phyloP scores from a whole-genome alignment of 2,888 invertebrate species.

The Rhorus exstirpatorius region DNA sequence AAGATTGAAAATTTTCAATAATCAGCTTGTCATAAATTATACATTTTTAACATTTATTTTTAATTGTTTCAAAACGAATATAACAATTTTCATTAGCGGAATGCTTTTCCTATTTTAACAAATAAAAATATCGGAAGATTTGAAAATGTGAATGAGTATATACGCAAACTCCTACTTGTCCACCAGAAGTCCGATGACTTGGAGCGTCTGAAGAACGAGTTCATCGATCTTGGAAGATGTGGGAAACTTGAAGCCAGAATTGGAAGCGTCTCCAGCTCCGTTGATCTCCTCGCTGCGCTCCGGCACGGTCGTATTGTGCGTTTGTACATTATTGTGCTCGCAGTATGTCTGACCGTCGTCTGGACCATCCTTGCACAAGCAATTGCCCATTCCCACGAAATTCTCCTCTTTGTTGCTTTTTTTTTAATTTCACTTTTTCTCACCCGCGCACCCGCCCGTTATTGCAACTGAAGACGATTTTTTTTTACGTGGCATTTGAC shows the following conservation, averaged over 20 bases:
- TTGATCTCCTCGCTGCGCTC: conserved; percentile 79
- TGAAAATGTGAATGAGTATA: too few relatives aligned
- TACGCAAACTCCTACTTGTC: conserved; percentile 96
- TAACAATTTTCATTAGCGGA: too few relatives aligned
- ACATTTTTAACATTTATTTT: too few relatives aligned
- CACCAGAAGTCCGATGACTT: conserved; percentile 93
- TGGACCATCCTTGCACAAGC: conserved; percentile 91
- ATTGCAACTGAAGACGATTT: conserved; percentile 41
- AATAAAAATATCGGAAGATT: too few relatives aligned
- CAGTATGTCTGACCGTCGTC: conserved; percentile 87
- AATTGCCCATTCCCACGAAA: conserved; percentile 90
- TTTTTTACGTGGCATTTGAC: conserved; percentile 70
- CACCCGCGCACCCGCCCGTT: conserved; percentile 34
- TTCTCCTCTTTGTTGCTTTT: conserved; percentile 68
- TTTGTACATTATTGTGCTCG: conserved; percentile 77
- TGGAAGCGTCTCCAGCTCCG: conserved; percentile 75
- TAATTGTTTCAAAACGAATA: too few relatives aligned
- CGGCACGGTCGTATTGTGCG: conserved; percentile 80
- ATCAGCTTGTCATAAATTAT: too few relatives aligned
- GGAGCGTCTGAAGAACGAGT: conserved; percentile 93
- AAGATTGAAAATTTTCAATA: background rate
- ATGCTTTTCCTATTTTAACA: too few relatives aligned
- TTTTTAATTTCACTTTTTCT: conserved; percentile 51
- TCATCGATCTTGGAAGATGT: conserved; percentile 89
- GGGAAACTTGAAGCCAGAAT: conserved; percentile 81